Evolutionary conservation across 64 coral and sea anemone genomes (phyloP), one percentile per base, ranked within the genome.

Genomic region (Montipora efflorescens): DNA sequence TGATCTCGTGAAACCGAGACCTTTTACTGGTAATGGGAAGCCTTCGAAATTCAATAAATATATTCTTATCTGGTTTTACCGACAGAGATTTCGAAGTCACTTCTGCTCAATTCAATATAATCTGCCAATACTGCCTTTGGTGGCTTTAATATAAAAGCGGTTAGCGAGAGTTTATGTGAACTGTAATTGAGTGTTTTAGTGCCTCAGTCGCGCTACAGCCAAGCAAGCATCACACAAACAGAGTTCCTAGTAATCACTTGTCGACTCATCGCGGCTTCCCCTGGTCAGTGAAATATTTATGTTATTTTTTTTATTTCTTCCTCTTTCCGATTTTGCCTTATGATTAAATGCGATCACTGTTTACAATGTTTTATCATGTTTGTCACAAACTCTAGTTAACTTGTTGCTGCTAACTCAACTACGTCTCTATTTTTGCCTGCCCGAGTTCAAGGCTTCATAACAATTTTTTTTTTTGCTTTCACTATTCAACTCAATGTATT

Each of bases 401-500:
- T 64, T 12, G 9, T 64, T 64, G 14, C 8, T 12, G 61, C 15
- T 8, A 3, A 15, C 8, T 12, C 59, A 16, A 64, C 59, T 64
- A 4, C 13, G 61, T 3, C 14, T 64, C 2, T 16, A 64, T 64
- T 64, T 10, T 55, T 7, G 10, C 1, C 52, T 10, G 52, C 5
- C 11, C 61, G 13, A 64, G 61, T 16, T 14, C 3, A 16, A 14
- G 11, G 14, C 61, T 64, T 15, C 4, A 64, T 64, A 14, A 12
- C 61, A 64, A 64, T 36, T 82, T 62, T 21, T 61, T n/a, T 5
- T 3, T 82, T 82, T 43, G 4, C 61, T 15, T 19, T 44, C 4
- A 71, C 61, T 49, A 70, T 86, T 86, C 66, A 49, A 71, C 47
- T 16, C 71, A 70, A 71, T 71, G 19, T 86, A 71, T 86, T 86